Percentiles rank a stretch among this genome's conserved stretches.
These are phyloP conservation scores for Callipepla squamata DNA, from an alignment of 2,113 vertebrate species.

Conservation along the genomic window DNA sequence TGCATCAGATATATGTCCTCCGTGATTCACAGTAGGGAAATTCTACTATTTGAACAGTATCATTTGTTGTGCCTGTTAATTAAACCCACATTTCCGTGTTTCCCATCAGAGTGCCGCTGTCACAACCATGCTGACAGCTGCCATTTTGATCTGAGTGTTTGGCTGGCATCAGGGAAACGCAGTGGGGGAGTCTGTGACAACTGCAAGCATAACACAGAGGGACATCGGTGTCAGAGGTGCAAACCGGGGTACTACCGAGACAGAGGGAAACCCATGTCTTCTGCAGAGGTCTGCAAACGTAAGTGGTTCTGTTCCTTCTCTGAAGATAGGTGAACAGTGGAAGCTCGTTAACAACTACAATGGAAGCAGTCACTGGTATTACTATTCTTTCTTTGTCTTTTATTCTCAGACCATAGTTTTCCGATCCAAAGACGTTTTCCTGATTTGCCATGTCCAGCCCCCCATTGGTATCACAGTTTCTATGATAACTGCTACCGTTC, in stretches of 20 bases:
- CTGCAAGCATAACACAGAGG: slow-evolving; percentile 87
- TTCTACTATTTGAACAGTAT: neutral
- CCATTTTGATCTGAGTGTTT: slow-evolving; percentile 82
- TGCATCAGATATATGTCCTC: neutral
- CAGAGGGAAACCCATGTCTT: slow-evolving; percentile 75
- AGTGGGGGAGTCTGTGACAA: slow-evolving; percentile 84
- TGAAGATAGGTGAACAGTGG: neutral
- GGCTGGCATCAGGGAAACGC: slow-evolving; percentile 81
- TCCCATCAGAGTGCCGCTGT: slow-evolving; percentile 85
- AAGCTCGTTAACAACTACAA: neutral
- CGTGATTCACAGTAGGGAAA: neutral
- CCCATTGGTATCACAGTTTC: accelerated
- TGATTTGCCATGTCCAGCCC: neutral
- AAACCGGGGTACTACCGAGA: slow-evolving; percentile 81
- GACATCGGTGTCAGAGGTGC: slow-evolving; percentile 87
- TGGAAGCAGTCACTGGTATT: neutral
- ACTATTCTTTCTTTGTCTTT: neutral
- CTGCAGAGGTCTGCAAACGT: slow-evolving; percentile 84
- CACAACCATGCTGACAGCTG: slow-evolving; percentile 86
- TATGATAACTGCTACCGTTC: neutral
- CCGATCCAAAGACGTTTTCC: neutral
- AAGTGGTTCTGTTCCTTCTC: neutral
- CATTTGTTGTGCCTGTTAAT: neutral
- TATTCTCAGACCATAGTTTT: neutral
- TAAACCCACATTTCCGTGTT: neutral